Conservation (phyloP, 2,113 vertebrate genomes). For the Candoia aspera region DNA sequence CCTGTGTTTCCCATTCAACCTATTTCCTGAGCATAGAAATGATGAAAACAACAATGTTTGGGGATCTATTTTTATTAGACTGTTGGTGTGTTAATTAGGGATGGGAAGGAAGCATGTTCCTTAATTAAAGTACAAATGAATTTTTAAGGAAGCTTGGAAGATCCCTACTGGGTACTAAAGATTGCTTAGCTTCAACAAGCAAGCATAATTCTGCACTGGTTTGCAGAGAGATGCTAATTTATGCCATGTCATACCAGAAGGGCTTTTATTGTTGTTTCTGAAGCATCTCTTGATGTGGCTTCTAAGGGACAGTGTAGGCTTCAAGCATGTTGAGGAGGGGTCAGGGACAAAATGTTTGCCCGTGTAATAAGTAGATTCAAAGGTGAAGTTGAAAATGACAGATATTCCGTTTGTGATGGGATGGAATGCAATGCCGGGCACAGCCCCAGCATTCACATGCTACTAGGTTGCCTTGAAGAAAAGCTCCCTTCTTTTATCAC, state of each 20-base stretch:
- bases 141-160: conserved; percentile 52
- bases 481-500: too few species aligned
- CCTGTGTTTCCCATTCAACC: background rate
- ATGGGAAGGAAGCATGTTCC: conserved; percentile 48
- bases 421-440: background rate
- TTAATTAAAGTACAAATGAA: conserved; percentile 71
- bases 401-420: background rate
- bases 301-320: conserved; percentile 1
- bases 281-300: background rate
- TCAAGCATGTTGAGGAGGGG: background rate
- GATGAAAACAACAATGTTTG: conserved; percentile 32
- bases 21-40: background rate
- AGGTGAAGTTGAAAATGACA: background rate
- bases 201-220: conserved; percentile 27
- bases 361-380: conserved; percentile 9
- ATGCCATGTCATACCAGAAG: background rate
- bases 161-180: conserved; percentile 45
- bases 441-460: background rate
- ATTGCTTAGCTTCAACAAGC: conserved; percentile 29
- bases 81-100: conserved; percentile 59
- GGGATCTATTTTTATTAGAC: conserved; percentile 45
- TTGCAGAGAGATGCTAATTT: conserved; percentile 31
- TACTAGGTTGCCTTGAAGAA: background rate
- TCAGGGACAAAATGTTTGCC: background rate
- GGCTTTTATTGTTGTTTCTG: conserved; percentile 27